Percentiles rank a stretch among this genome's conserved stretches.
Conservation (phyloP, 1,140 invertebrate genomes). For the Radopholus similis region DNA sequence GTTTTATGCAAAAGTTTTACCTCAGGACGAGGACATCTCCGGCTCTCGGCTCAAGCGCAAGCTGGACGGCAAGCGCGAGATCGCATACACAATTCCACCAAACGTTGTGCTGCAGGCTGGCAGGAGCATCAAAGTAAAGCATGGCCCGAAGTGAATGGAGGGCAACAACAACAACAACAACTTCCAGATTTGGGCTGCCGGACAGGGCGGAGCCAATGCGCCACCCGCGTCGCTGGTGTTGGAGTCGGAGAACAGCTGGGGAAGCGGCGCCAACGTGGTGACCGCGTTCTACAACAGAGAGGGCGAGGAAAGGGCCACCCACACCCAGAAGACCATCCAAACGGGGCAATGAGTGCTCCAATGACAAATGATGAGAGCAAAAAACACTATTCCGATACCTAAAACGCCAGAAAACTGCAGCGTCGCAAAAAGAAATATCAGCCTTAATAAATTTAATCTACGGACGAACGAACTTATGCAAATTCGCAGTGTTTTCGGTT, state of each 20-base stretch:
- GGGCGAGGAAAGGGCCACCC: slow-evolving; percentile 62
- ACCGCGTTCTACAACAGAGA: slow-evolving; percentile 61
- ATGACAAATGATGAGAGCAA: too few relatives aligned
- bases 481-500: too few relatives aligned
- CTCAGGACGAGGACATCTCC: slow-evolving; percentile 58
- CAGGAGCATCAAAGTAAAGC: slow-evolving; percentile 30
- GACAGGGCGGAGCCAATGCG: slow-evolving; percentile 53
- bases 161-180: slow-evolving; percentile 2
- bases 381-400: too few relatives aligned
- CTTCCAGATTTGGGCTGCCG: slow-evolving; percentile 55
- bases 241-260: slow-evolving; percentile 61
- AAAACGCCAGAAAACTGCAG: too few relatives aligned
- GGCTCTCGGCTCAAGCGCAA: slow-evolving; percentile 56
- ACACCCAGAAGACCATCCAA: slow-evolving; percentile 61
- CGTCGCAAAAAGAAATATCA: too few relatives aligned
- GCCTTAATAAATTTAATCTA: too few relatives aligned
- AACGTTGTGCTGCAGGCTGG: slow-evolving; percentile 51
- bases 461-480: too few relatives aligned
- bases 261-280: slow-evolving; percentile 60
- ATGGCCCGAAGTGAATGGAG: not conserved
- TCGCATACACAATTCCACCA: slow-evolving; percentile 57
- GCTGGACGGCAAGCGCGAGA: slow-evolving; percentile 58
- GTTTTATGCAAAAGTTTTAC: too few relatives aligned
- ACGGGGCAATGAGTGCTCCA: slow-evolving; percentile 56
- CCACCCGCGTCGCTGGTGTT: slow-evolving; percentile 57